Percentiles rank a stretch among this genome's conserved stretches.
These are phyloP conservation scores for Zaprionus tsacasi DNA, from an alignment of 1,140 invertebrate species.

Conservation along the genomic window DNA sequence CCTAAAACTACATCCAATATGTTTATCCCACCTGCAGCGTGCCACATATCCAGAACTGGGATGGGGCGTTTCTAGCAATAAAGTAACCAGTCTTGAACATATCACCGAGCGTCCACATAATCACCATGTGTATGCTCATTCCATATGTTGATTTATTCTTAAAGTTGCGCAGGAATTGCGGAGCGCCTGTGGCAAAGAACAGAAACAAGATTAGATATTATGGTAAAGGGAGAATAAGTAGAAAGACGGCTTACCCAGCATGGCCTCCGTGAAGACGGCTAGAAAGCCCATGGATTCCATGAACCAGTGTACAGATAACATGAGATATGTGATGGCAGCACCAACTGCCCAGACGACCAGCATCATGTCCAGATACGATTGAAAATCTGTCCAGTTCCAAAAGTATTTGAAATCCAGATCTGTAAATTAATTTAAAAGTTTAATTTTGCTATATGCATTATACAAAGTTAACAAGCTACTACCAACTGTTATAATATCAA, in stretches of 20 bases:
- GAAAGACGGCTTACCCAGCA: constrained; percentile 88
- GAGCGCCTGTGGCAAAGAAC: constrained; percentile 86
- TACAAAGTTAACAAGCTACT: neutral
- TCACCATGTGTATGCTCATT: constrained; percentile 95
- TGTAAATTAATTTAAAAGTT: constrained; percentile 85
- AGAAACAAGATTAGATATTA: neutral
- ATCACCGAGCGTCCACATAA: constrained; percentile 98
- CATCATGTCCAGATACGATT: constrained; percentile 97
- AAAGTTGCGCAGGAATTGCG: constrained; percentile 94
- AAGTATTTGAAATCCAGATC: constrained; percentile 96
- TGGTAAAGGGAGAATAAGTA: no score
- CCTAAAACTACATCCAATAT: neutral
- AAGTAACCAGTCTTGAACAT: constrained; percentile 99
- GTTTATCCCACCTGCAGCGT: constrained; percentile 90
- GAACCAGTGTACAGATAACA: constrained; percentile 92
- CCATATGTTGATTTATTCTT: constrained; percentile 91
- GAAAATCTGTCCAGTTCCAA: constrained; percentile 99
- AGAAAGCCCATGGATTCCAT: constrained; percentile 96
- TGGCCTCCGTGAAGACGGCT: constrained; percentile 97
- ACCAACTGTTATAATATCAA: no score
- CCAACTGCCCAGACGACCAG: constrained; percentile 92
- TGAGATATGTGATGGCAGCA: constrained; percentile 94
- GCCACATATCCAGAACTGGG: constrained; percentile 98
- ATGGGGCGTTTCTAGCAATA: constrained; percentile 93
- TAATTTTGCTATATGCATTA: no score